phyloP scores from a whole-genome alignment of 2,113 vertebrate genomes.

The Hyaena hyaena region DNA sequence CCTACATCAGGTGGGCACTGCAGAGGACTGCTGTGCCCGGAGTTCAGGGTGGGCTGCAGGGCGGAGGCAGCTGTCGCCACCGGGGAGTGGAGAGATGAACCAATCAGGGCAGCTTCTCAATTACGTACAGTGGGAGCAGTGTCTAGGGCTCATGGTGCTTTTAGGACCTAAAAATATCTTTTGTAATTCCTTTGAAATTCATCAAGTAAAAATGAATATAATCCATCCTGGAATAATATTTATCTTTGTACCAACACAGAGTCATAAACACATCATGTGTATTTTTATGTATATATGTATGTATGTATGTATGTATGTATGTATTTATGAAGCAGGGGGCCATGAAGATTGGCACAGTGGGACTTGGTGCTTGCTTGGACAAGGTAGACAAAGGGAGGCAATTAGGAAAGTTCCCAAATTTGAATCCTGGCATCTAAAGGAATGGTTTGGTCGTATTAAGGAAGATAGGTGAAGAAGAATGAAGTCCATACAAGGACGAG shows the following conservation, averaged over 20 bases:
- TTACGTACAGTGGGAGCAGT: fast-evolving
- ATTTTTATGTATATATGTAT: background rate
- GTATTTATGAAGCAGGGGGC: background rate
- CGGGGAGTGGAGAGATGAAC: background rate
- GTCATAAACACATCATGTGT: background rate
- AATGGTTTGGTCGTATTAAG: background rate
- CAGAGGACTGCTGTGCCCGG: background rate
- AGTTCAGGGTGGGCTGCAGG: background rate
- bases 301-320: background rate
- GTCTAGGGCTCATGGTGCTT: background rate
- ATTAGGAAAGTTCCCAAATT: background rate
- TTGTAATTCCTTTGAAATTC: background rate
- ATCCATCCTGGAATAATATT: background rate
- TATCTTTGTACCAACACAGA: background rate
- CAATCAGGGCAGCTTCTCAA: too few relatives aligned
- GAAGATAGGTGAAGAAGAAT: background rate
- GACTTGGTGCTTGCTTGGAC: background rate
- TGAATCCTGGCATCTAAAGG: background rate
- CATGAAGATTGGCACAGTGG: background rate
- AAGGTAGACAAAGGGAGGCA: background rate
- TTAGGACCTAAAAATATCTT: background rate
- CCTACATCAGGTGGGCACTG: background rate
- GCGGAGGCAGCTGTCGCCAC: too few relatives aligned
- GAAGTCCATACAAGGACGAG: background rate
- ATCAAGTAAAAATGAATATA: background rate